Conservation (phyloP, 2,888 invertebrate species). For the Myopa tessellatipennis region DNA sequence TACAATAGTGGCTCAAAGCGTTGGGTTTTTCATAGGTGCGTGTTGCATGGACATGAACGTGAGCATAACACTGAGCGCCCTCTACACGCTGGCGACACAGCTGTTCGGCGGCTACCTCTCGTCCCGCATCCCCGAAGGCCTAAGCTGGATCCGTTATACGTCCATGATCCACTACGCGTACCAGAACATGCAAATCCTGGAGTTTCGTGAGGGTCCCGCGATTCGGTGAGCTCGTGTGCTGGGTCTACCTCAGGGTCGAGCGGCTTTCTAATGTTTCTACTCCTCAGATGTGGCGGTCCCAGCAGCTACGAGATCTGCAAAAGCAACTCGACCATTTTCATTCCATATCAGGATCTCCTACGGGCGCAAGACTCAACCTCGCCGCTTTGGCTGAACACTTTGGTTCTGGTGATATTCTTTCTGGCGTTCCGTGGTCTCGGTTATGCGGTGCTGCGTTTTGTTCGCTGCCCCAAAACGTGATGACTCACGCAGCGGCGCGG, state of each 20-base stretch:
- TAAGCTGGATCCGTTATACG: constrained; percentile 80
- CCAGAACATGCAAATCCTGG: constrained; percentile 83
- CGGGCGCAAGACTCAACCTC: constrained; percentile 74
- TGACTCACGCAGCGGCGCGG: constrained; percentile 24
- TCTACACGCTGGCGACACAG: constrained; percentile 81
- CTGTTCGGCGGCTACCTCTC: constrained; percentile 81
- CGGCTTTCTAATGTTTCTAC: not conserved
- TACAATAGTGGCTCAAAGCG: constrained; percentile 81
- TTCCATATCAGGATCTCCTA: constrained; percentile 76
- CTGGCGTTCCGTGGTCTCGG: constrained; percentile 78
- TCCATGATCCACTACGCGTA: constrained; percentile 85
- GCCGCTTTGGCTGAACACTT: constrained; percentile 80
- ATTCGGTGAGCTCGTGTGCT: constrained; percentile 73
- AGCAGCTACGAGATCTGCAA: constrained; percentile 77
- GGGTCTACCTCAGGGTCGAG: not conserved
- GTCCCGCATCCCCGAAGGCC: constrained; percentile 78
- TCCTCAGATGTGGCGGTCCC: constrained; percentile 75
- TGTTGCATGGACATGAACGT: constrained; percentile 82
- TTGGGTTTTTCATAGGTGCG: constrained; percentile 83
- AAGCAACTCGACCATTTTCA: constrained; percentile 70
- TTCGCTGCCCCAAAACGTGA: constrained; percentile 74
- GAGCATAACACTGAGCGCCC: constrained; percentile 80
- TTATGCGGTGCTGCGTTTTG: constrained; percentile 78
- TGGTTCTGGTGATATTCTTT: constrained; percentile 77
- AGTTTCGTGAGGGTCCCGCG: constrained; percentile 77